phyloP scores from a whole-genome alignment of 2,797 vertebrate genomes.

The Pangasius djambal region DNA sequence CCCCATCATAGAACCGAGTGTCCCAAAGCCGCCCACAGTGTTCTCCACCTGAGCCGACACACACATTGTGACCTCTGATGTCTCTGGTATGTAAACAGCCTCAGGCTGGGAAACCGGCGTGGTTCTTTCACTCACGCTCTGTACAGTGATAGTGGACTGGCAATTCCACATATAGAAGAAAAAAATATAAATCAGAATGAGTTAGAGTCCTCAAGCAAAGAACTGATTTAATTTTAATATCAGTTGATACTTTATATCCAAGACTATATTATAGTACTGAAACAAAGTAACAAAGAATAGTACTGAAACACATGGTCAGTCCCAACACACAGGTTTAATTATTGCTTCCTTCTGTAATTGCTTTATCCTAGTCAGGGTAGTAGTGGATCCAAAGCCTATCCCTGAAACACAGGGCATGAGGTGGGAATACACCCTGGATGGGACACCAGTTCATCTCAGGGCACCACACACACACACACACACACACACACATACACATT shows the following conservation, averaged over 20 bases:
- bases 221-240: not conserved
- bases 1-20: constrained; percentile 63
- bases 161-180: not conserved
- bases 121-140: constrained; percentile 65
- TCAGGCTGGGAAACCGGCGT: constrained; percentile 55
- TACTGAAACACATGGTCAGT: not conserved
- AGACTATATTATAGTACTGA: not conserved
- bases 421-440: not conserved
- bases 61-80: constrained; percentile 54
- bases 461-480: not conserved
- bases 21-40: constrained; percentile 44
- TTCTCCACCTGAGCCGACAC: constrained; percentile 69
- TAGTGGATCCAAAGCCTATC: not conserved
- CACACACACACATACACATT: not conserved
- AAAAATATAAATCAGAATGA: not conserved
- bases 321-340: not conserved
- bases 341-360: not conserved
- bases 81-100: not conserved
- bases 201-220: not conserved
- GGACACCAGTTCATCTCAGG: not conserved
- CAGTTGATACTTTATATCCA: not conserved
- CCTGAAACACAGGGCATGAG: not conserved
- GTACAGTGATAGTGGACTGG: constrained; percentile 66
- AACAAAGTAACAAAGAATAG: not conserved
- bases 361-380: not conserved